A percentile compares a stretch with the other conserved stretches of the same genome.
Evolutionary conservation across 2,888 invertebrate species (phyloP).

Genomic region (Lithophane ornitopus): DNA sequence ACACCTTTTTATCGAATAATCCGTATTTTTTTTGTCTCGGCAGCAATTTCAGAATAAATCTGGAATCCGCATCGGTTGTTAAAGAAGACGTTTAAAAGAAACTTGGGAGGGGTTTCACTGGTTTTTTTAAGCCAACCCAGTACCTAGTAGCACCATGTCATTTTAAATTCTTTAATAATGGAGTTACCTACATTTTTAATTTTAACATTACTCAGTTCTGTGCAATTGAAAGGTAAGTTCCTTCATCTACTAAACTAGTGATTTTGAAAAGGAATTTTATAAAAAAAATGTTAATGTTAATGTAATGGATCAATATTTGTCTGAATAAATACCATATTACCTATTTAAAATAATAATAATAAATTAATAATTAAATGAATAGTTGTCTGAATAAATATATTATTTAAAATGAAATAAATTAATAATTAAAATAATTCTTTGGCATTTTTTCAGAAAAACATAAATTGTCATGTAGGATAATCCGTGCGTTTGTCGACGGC

Average conservation of each 20-base stretch:
- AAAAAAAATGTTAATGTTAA: too few relatives aligned
- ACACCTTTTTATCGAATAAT: too few relatives aligned
- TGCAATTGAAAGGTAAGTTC: not conserved
- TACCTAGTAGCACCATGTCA: not conserved
- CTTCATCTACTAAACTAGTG: not conserved
- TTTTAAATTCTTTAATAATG: not conserved
- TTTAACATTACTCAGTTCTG: not conserved
- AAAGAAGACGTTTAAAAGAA: not conserved
- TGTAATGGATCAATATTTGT: too few relatives aligned
- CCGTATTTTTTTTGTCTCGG: too few relatives aligned
- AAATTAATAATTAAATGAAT: too few relatives aligned
- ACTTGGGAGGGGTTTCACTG: not conserved
- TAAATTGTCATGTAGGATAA: not conserved
- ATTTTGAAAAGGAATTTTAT: not conserved
- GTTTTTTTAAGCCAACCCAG: not conserved
- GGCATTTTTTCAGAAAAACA: not conserved
- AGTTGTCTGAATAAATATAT: too few relatives aligned
- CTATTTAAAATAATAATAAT: too few relatives aligned
- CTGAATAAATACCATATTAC: too few relatives aligned
- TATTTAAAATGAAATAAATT: too few relatives aligned
- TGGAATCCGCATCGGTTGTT: not conserved
- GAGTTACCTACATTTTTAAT: not conserved
- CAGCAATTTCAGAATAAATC: too few relatives aligned
- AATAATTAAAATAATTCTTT: not conserved
- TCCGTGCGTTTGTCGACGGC: not conserved